Evolutionary conservation across 2,888 invertebrate genomes (phyloP).

Genomic region (Rhodophaea formosa): DNA sequence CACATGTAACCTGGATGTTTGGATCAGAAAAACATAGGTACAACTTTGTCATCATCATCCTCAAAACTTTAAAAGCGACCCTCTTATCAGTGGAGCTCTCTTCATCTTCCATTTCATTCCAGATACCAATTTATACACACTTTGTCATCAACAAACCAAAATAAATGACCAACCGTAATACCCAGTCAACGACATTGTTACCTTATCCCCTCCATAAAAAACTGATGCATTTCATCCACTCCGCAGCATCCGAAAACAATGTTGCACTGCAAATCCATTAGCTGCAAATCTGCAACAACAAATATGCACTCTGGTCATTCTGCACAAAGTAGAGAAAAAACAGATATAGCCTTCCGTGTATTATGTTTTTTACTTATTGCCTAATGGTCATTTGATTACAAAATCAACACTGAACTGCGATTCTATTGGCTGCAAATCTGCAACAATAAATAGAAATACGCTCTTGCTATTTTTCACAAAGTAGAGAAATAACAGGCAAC

Average conservation of each 20-base stretch:
- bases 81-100: too few species aligned
- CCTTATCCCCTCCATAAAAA: slow-evolving; percentile 8
- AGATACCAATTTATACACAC: too few species aligned
- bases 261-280: slow-evolving; percentile 72
- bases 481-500: slow-evolving; percentile 10
- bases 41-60: too few species aligned
- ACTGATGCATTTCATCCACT: slow-evolving; percentile 4
- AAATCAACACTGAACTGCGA: slow-evolving; percentile 70
- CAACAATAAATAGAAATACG: slow-evolving; percentile 61
- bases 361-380: too few species aligned
- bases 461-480: slow-evolving; percentile 25
- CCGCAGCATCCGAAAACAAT: slow-evolving; percentile 60
- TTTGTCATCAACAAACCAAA: neutral
- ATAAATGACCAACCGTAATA: slow-evolving; percentile 2
- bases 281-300: slow-evolving; percentile 42
- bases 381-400: too few species aligned
- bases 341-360: slow-evolving; percentile 16
- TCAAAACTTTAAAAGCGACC: too few species aligned
- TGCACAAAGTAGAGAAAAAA: too few species aligned
- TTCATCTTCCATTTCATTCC: too few species aligned
- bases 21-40: too few species aligned
- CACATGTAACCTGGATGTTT: too few species aligned
- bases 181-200: slow-evolving; percentile 9
- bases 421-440: slow-evolving; percentile 57
- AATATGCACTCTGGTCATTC: slow-evolving; percentile 48